A percentile compares a stretch with the other conserved stretches of the same genome.
These are phyloP conservation scores for Coregonus suidteri DNA, from an alignment of 2,797 vertebrate species.

Conservation along the genomic window DNA sequence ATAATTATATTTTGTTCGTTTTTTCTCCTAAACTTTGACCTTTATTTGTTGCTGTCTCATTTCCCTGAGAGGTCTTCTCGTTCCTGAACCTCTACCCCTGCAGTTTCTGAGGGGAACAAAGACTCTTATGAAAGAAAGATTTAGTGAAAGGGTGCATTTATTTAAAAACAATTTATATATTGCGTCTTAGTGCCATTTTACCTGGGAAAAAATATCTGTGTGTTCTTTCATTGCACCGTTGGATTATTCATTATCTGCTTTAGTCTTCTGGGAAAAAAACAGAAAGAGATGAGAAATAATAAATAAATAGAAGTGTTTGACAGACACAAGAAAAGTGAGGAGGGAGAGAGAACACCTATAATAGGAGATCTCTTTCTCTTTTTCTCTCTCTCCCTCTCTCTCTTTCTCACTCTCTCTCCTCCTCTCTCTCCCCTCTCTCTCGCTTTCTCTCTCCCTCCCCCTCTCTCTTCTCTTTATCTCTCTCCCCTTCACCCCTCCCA, in stretches of 20 bases:
- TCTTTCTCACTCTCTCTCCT: too few relatives aligned
- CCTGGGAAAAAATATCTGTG: background rate
- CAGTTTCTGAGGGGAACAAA: background rate
- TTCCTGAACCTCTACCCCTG: conserved; percentile 8
- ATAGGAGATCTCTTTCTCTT: background rate
- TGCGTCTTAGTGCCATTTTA: conserved; percentile 10
- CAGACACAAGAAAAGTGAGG: background rate
- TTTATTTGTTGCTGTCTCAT: background rate
- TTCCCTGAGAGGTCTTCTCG: conserved; percentile 20
- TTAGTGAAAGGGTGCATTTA: conserved; percentile 23
- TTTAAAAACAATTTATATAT: conserved; percentile 49
- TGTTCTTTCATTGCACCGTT: background rate
- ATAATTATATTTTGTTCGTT: too few relatives aligned
- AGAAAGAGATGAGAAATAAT: background rate
- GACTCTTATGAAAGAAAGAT: background rate
- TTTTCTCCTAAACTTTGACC: background rate
- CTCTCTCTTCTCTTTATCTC: background rate
- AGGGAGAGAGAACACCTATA: background rate
- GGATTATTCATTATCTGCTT: background rate
- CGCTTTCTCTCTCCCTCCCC: too few relatives aligned
- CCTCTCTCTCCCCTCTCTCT: too few relatives aligned
- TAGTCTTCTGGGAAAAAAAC: conserved; percentile 12
- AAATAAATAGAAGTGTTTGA: background rate
- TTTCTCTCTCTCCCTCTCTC: too few relatives aligned
- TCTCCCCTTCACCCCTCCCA: conserved; percentile 14